A percentile compares a stretch with the other conserved stretches of the same genome.
These are phyloP conservation scores for Bombus waltoni DNA, from an alignment of 1,140 invertebrate genomes.

Conservation along the genomic window DNA sequence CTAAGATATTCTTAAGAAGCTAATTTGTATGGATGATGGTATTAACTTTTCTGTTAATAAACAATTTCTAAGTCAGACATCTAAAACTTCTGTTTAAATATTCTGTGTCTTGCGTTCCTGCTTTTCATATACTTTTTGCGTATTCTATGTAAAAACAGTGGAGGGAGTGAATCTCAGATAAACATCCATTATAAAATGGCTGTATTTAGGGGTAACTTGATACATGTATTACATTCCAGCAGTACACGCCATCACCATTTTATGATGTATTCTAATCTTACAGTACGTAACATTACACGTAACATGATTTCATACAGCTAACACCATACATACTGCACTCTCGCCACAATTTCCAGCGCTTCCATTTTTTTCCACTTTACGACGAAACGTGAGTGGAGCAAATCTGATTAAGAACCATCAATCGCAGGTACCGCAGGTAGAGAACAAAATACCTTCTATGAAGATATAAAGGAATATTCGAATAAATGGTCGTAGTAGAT, in stretches of 20 bases:
- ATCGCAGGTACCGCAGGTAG: constrained; percentile 52
- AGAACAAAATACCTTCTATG: constrained; percentile 27
- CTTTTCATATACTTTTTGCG: not conserved
- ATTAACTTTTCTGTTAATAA: constrained; percentile 75
- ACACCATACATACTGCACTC: constrained; percentile 79
- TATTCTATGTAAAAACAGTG: not conserved
- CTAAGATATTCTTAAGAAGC: constrained; percentile 60
- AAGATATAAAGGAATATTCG: constrained; percentile 30
- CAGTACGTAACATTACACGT: constrained; percentile 79
- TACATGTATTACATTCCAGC: constrained; percentile 81
- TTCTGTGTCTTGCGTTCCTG: not conserved
- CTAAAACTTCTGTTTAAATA: not conserved
- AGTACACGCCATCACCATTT: constrained; percentile 75
- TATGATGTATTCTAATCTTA: constrained; percentile 76
- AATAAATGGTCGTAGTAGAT: constrained; percentile 11
- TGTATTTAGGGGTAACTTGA: constrained; percentile 81
- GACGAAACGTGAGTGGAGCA: constrained; percentile 73
- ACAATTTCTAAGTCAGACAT: constrained; percentile 75
- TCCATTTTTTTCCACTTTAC: constrained; percentile 57
- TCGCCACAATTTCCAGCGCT: constrained; percentile 65
- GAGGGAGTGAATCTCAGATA: constrained; percentile 16
- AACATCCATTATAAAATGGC: constrained; percentile 82
- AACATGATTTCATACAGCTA: constrained; percentile 80
- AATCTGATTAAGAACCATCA: constrained; percentile 37
- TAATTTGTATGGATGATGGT: constrained; percentile 71